Percentiles rank a stretch among this genome's conserved stretches.
Evolutionary conservation across 2,888 invertebrate genomes (phyloP).

Genomic region (Andrena hattorfiana): DNA sequence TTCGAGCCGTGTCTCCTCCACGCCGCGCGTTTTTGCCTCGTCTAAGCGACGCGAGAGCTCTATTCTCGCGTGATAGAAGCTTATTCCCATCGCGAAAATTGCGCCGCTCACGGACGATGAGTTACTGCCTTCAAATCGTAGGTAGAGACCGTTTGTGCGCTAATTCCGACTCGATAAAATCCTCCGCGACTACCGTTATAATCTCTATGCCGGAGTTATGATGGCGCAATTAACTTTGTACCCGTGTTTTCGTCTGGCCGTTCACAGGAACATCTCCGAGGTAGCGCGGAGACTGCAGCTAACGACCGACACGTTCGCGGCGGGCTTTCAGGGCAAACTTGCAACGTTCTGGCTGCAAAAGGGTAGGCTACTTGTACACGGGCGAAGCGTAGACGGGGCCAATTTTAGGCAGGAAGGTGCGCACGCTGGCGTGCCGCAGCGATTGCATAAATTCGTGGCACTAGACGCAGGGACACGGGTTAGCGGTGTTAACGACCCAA

Average conservation of each 20-base stretch:
- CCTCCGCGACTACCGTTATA: not conserved
- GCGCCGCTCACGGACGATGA: not conserved
- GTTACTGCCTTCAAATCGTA: slow-evolving; percentile 14
- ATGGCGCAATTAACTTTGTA: slow-evolving; percentile 6
- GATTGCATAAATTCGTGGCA: slow-evolving; percentile 54
- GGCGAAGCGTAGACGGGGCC: slow-evolving; percentile 2
- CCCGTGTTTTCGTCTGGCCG: not conserved
- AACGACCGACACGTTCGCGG: slow-evolving; percentile 26
- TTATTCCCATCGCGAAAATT: not conserved
- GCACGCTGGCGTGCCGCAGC: slow-evolving; percentile 30
- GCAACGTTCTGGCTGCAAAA: not conserved
- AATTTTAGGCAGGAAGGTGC: slow-evolving; percentile 2
- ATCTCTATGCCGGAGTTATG: not conserved
- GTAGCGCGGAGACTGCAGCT: not conserved
- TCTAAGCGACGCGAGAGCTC: too few species aligned
- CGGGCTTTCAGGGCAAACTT: not conserved
- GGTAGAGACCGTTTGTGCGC: not conserved
- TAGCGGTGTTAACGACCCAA: slow-evolving; percentile 60
- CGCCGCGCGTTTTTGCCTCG: too few species aligned
- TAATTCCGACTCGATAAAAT: not conserved
- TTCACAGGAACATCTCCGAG: not conserved
- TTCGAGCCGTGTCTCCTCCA: too few species aligned
- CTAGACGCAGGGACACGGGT: slow-evolving; percentile 40
- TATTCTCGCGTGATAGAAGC: too few species aligned
- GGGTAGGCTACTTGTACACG: slow-evolving; percentile 1